phyloP scores from a whole-genome alignment of 37 sponge, comb jelly and placozoan genomes.

The Geodia barretti region DNA sequence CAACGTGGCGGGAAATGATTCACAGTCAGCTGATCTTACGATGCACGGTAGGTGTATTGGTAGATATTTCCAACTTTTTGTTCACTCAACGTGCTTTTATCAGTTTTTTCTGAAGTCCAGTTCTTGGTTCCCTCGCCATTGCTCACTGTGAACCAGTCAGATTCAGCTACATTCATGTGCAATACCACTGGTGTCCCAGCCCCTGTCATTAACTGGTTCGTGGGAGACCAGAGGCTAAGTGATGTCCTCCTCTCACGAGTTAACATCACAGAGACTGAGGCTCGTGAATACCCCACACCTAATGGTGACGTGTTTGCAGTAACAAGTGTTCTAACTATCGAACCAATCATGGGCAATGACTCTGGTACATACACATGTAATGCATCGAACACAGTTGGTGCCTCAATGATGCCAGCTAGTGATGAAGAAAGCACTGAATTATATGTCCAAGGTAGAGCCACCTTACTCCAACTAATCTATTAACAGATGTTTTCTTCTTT shows the following conservation, averaged over 20 bases:
- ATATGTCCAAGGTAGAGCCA: constrained; percentile 49
- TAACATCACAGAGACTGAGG: not conserved
- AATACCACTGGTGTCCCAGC: constrained; percentile 60
- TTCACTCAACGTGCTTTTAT: not conserved
- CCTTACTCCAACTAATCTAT: not conserved
- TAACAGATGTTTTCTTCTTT: too few relatives aligned
- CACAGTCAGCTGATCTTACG: constrained; percentile 8
- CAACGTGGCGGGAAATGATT: constrained; percentile 26
- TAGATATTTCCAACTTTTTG: not conserved
- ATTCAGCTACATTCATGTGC: constrained; percentile 54
- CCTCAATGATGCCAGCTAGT: not conserved
- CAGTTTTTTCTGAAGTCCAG: not conserved
- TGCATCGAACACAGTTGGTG: constrained; percentile 13
- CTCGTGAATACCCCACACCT: not conserved
- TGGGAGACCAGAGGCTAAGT: not conserved
- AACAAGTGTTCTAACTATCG: constrained; percentile 37
- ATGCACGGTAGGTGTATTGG: constrained; percentile 36
- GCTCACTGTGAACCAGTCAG: constrained; percentile 27
- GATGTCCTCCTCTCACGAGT: not conserved
- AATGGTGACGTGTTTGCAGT: constrained; percentile 7
- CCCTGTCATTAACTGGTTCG: constrained; percentile 62
- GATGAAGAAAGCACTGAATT: constrained; percentile 11
- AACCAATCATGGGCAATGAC: constrained; percentile 24
- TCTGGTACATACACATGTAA: constrained; percentile 40
- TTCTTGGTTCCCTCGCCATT: not conserved